A percentile compares a stretch with the other conserved stretches of the same genome.
phyloP scores from a whole-genome alignment of 2,888 invertebrate species.

The Cosmorhoe ocellata region DNA sequence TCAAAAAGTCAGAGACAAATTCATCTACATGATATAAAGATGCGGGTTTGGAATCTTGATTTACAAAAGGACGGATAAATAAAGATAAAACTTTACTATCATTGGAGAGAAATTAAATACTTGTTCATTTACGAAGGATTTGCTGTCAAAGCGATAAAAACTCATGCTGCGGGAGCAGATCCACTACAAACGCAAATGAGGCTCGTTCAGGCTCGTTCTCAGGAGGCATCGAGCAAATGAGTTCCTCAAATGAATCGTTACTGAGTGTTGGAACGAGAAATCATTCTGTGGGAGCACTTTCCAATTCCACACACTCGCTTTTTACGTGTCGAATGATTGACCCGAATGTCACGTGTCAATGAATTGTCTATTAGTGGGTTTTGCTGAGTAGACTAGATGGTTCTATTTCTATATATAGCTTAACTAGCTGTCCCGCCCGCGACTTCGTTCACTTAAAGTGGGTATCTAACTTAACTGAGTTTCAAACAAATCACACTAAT shows the following conservation, averaged over 20 bases:
- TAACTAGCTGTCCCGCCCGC: too few species aligned
- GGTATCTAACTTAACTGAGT: too few species aligned
- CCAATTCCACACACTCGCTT: slow-evolving; percentile 57
- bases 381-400: not conserved
- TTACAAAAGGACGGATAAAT: too few species aligned
- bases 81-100: too few species aligned
- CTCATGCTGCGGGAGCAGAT: slow-evolving; percentile 36
- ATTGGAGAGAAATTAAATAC: too few species aligned
- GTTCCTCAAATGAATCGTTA: slow-evolving; percentile 76
- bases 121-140: not conserved
- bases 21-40: too few species aligned
- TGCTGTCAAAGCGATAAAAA: slow-evolving; percentile 3
- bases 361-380: not conserved
- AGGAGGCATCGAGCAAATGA: slow-evolving; percentile 66
- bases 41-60: too few species aligned
- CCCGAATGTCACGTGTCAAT: slow-evolving; percentile 36
- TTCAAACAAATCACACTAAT: too few species aligned
- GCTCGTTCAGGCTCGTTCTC: slow-evolving; percentile 67
- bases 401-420: too few species aligned
- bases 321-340: slow-evolving; percentile 42
- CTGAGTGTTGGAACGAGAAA: slow-evolving; percentile 68
- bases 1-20: too few species aligned
- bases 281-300: slow-evolving; percentile 57
- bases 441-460: too few species aligned
- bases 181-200: slow-evolving; percentile 70